Evolutionary conservation across 2,888 invertebrate species (phyloP), one percentile per base, ranked within the genome.

Genomic region (Tillus elongatus): DNA sequence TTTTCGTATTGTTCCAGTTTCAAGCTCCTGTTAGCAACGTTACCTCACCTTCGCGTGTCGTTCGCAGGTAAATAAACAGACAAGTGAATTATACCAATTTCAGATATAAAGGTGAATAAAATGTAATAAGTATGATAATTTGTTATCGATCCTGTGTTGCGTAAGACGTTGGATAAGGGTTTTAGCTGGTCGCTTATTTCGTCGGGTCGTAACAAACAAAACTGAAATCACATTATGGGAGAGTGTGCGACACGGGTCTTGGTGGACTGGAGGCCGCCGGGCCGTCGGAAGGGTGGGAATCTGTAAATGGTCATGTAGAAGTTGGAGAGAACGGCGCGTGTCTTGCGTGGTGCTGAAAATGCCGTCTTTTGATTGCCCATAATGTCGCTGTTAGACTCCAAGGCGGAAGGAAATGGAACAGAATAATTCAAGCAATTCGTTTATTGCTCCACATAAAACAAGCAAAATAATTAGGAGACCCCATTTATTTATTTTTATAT

Each of bases 301-400:
- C 30, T 12, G 6, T 13, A 26, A 14, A 37, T 24, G 37, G 26
- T 32, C 13, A 34, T 31, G 31, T 13, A 12, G 39, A 35, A 29
- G 35, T 26, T 14, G 13, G 34, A 6, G 9, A 9, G 36, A 32
- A 36, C 26, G 45, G 44, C 49, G 46, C 49, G 49, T 47, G 49
- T 47, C 49, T 50, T 49, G 51, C 46, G 45, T 50, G 48, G 46
- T 46, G 51, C 48, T 48, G 43, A 49, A 47, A 47, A 48, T 47
- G 48, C 46, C 49, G 51, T 50, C 52, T 53, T 55, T 55, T 54
- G 53, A 55, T 55, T 54, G 52, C 54, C 51, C 53, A 54, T 55
- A 54, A 55, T 55, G 46, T 49, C 50, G 50, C 50, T 46, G 50
- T 53, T 51, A 52, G 49, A 47, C 45, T 47, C 47, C 44, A 51